A percentile compares a stretch with the other conserved stretches of the same genome.
phyloP scores from a whole-genome alignment of 2,888 invertebrate species.

The Drosophila quinaria region DNA sequence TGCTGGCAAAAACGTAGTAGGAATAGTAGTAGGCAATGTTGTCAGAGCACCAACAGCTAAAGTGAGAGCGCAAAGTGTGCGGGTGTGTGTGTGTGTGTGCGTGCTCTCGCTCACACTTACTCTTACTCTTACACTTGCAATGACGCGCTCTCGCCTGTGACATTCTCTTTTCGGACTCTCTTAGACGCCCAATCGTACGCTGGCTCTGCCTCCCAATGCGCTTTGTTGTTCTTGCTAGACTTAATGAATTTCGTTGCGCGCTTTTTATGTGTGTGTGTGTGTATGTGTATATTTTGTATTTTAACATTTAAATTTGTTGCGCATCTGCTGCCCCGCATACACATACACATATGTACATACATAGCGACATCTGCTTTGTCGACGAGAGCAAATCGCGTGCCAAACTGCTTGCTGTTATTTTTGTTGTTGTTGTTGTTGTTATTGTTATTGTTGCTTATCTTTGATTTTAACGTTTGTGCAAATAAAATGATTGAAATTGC shows the following conservation, averaged over 20 bases:
- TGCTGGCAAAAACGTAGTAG: conserved; percentile 31
- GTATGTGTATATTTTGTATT: conserved; percentile 12
- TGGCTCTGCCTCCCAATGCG: conserved; percentile 22
- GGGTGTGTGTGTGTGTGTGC: conserved; percentile 7
- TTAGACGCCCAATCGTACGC: conserved; percentile 32
- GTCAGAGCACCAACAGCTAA: conserved; percentile 32
- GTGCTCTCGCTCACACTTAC: conserved; percentile 4
- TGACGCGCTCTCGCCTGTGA: background rate
- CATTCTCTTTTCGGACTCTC: conserved; percentile 21
- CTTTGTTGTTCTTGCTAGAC: conserved; percentile 27
- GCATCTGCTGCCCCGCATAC: conserved; percentile 45
- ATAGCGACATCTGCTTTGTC: conserved; percentile 21
- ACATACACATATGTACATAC: conserved; percentile 6
- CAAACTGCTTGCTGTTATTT: conserved; percentile 22
- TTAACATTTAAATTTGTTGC: conserved; percentile 56
- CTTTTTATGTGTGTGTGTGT: background rate
- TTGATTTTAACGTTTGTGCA: conserved; percentile 34
- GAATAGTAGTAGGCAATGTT: conserved; percentile 43
- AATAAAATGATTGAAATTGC: conserved; percentile 40
- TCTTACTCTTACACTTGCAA: background rate
- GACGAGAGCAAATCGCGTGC: conserved; percentile 19
- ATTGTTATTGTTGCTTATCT: conserved; percentile 28
- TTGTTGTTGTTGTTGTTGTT: conserved; percentile 26
- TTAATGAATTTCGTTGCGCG: conserved; percentile 31
- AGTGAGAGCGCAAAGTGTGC: conserved; percentile 29